Evolutionary conservation across 2,113 vertebrate species (phyloP).

Genomic region (Probosciger aterrimus): DNA sequence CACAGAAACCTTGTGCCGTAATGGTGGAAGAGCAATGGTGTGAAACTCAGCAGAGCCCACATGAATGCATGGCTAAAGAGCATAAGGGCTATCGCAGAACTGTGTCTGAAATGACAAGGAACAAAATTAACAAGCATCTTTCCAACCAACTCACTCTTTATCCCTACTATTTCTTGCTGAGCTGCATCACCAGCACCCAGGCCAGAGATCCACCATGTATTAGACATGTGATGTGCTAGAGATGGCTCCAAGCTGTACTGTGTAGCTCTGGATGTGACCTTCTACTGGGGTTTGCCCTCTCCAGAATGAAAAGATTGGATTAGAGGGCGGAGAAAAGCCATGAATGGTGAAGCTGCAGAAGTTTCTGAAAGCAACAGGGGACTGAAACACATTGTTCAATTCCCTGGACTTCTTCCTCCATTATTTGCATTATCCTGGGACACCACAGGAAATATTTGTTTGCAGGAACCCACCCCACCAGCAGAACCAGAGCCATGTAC

Average conservation of each 20-base stretch:
- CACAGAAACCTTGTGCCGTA: neutral
- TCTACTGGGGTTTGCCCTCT: neutral
- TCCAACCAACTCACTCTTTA: conserved; percentile 1
- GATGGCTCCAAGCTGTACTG: neutral
- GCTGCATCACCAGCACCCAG: neutral
- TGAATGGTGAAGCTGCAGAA: neutral
- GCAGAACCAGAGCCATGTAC: accelerated
- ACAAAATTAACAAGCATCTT: conserved; percentile 26
- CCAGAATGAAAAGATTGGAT: neutral
- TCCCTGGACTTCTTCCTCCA: neutral
- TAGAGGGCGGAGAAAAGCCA: neutral
- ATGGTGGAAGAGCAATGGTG: conserved; percentile 20
- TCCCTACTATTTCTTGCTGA: neutral
- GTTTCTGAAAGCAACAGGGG: neutral
- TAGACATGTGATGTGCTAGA: accelerated
- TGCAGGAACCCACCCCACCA: neutral
- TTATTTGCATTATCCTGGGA: neutral
- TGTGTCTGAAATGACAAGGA: conserved; percentile 1
- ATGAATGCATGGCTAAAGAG: conserved; percentile 28
- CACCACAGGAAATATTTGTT: accelerated
- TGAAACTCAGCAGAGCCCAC: neutral
- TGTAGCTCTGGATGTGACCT: neutral
- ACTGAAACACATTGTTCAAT: accelerated
- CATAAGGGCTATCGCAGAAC: neutral
- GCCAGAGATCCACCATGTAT: neutral